Conservation (phyloP, 2,113 vertebrate genomes). For the Jaculus jaculus region DNA sequence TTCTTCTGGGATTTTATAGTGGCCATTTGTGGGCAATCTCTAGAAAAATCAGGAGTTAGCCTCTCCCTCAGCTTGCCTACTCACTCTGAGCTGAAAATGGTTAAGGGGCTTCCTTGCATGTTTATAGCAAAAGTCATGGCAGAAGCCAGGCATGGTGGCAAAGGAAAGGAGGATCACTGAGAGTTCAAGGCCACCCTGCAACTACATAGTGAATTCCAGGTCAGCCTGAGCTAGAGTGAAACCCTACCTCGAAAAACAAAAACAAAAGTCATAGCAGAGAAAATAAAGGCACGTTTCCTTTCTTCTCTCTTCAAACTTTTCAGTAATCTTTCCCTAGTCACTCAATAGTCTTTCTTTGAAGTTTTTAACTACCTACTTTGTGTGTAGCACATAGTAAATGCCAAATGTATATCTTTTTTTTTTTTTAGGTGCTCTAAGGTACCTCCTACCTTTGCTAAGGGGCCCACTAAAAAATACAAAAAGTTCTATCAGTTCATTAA, state of each 20-base stretch:
- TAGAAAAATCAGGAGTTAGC: neutral
- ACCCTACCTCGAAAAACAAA: too few relatives aligned
- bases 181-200: too few relatives aligned
- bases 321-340: neutral
- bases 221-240: too few relatives aligned
- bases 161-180: too few relatives aligned
- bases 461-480: too few relatives aligned
- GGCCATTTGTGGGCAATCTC: neutral
- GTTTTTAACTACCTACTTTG: neutral
- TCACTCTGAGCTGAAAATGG: too few relatives aligned
- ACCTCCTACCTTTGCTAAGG: too few relatives aligned
- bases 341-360: neutral
- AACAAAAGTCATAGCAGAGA: neutral
- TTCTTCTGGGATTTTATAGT: neutral
- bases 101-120: neutral
- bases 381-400: neutral
- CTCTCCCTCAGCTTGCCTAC: neutral
- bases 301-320: neutral
- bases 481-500: too few relatives aligned
- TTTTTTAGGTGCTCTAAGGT: neutral
- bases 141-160: too few relatives aligned
- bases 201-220: too few relatives aligned
- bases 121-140: too few relatives aligned
- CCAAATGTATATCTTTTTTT: neutral
- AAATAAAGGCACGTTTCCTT: neutral